Evolutionary conservation across 2,888 invertebrate species (phyloP).

Genomic region (Pasiphila rectangulata): DNA sequence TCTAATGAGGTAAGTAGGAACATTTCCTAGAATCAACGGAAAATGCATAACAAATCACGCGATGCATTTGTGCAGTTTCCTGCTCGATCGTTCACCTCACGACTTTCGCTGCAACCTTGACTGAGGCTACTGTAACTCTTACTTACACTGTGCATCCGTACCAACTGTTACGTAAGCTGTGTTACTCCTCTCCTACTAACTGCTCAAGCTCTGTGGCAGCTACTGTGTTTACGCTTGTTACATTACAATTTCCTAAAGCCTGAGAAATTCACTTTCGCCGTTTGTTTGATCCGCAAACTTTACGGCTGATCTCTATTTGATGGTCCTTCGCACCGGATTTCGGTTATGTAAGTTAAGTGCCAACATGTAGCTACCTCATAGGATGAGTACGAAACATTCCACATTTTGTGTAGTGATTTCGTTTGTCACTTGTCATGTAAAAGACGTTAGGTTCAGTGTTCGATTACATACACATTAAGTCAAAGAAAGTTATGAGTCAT

Average conservation of each 20-base stretch:
- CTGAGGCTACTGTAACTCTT: slow-evolving; percentile 36
- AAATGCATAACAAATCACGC: slow-evolving; percentile 33
- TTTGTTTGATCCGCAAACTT: slow-evolving; percentile 42
- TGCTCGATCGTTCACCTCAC: slow-evolving; percentile 52
- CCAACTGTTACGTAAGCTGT: slow-evolving; percentile 28
- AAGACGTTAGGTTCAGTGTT: no score
- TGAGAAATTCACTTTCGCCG: slow-evolving; percentile 75
- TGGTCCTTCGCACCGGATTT: slow-evolving; percentile 28
- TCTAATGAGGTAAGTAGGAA: slow-evolving; percentile 14
- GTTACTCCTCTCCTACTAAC: slow-evolving; percentile 1
- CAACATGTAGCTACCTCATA: background rate
- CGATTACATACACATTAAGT: no score
- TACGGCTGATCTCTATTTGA: slow-evolving; percentile 30
- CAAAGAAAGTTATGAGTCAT: no score
- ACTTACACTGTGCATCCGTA: slow-evolving; percentile 3
- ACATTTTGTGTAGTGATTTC: background rate
- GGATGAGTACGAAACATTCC: no score
- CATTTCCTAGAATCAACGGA: slow-evolving; percentile 17
- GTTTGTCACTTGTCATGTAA: slow-evolving; percentile 2
- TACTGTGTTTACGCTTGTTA: slow-evolving; percentile 40
- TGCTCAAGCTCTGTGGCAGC: slow-evolving; percentile 27
- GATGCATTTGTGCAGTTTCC: slow-evolving; percentile 45
- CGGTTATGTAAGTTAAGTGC: slow-evolving; percentile 12
- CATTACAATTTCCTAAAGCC: slow-evolving; percentile 62
- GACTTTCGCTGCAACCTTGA: slow-evolving; percentile 79